Evolutionary conservation across 2,888 invertebrate genomes (phyloP), one percentile per base, ranked within the genome.

Genomic region (Arrhopalites spinosus): DNA sequence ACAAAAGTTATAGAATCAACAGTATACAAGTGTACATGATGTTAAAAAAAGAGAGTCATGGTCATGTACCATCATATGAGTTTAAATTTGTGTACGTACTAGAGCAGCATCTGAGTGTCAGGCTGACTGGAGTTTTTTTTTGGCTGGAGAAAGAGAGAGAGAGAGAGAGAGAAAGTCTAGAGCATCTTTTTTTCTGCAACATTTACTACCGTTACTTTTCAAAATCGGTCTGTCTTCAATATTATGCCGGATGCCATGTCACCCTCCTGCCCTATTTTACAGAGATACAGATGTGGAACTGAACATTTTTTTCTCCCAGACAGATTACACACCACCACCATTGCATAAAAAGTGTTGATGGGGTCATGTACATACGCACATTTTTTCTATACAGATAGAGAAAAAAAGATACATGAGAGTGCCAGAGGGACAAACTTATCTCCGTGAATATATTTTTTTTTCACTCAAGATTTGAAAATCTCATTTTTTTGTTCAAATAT

Each of bases 141-240:
- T 2, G n/a, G 47, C 63, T 29, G 27, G 23, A 63, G 23, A 23
- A 25, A 61, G 15, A 64, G 53, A 47, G 64, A 73, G 64, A 53
- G 47, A 64, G 73, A 50, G 64, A 45, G 72, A 53, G 61, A 50
- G 50, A 50, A 43, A 66, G 63, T 23, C 30, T 69, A 64, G 45
- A 75, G 69, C 69, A 70, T 69, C n/a, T n/a, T n/a, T n/a, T 75
- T 75, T 75, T 75, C 75, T 75, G 75, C 69, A 50, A 75, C 75
- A 75, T 70, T 75, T 69, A 74, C 74, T 53, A 67, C 29, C 56
- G 61, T 68, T 68, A 30, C 67, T 74, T 36, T 36, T 20, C 25
- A 20, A 74, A 74, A 67, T 67, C 59, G 56, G 43, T 43, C 71
- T 63, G 23, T 68, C 67, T 67, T 67, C 56, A 17, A 53, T 73